Evolutionary conservation across 2,113 vertebrate genomes (phyloP), one percentile per base, ranked within the genome.

Genomic region (Pelecanoides urinatrix): DNA sequence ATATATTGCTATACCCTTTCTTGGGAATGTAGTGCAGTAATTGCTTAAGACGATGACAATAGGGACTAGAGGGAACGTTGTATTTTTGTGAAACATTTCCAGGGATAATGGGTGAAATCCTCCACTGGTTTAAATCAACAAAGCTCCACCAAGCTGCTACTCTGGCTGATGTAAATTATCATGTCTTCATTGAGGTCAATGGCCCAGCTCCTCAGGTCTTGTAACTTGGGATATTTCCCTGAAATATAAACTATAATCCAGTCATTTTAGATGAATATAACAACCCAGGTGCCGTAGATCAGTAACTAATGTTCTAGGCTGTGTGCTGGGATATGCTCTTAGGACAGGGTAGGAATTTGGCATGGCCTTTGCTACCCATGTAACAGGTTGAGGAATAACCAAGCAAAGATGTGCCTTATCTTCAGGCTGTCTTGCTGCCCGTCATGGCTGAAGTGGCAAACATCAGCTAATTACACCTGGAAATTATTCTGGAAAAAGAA

Each of bases 1-100:
- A 68, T 20, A 52, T 79, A 72, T 86, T 93, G 30, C 82, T 80
- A 9, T 52, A 76, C 36, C 15, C 66, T 83, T 86, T 56, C 71
- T 49, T 75, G 75, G 86, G 82, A 79, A 83, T 59, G 45, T 22
- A 68, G 50, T 73, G 62, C 58, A 86, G 78, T 73, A 86, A 93
- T 92, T 90, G 92, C 78, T 86, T 86, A 88, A 92, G 82, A 83
- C 71, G 72, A 73, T 61, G 75, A 34, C 47, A 94, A 76, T 47
- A 77, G 63, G 26, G n/a, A 50, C 85, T 85, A 81, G 21, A 78
- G 44, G 40, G n/a, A 94, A 44, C 5, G 1, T 4, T 52, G 38
- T 34, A 20, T 83, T 83, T 87, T 59, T 63, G 59, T 77, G 68
- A 52, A 92, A 78, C 44, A 1, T 67, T 95, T 92, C 40, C 44